Evolutionary conservation across 1,140 invertebrate species (phyloP).

Genomic region (Macrosteles quadrilineatus): DNA sequence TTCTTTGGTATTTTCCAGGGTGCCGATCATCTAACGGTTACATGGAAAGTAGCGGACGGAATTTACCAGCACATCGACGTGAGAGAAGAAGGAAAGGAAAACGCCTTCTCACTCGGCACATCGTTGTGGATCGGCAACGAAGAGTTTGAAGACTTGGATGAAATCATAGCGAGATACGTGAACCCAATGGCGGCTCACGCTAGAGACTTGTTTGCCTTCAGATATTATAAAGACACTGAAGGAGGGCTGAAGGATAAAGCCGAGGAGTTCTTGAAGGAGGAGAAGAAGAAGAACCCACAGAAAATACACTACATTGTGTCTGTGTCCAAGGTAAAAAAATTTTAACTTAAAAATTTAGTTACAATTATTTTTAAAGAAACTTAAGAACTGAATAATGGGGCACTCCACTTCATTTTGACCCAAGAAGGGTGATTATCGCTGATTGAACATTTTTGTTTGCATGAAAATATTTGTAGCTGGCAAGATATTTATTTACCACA

Average conservation of each 20-base stretch:
- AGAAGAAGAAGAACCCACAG: conserved; percentile 80
- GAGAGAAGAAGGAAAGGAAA: conserved; percentile 94
- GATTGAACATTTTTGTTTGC: too few species aligned
- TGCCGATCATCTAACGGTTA: conserved; percentile 93
- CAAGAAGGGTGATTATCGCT: too few species aligned
- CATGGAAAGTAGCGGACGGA: conserved; percentile 96
- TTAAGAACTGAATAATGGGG: too few species aligned
- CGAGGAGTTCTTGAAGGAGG: conserved; percentile 83
- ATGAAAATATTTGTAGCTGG: too few species aligned
- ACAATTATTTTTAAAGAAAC: too few species aligned
- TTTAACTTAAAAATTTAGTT: conserved; percentile 18
- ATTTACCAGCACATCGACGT: conserved; percentile 97
- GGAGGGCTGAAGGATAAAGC: conserved; percentile 79
- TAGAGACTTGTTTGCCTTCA: conserved; percentile 87
- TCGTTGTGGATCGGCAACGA: conserved; percentile 85
- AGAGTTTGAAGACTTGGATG: conserved; percentile 98
- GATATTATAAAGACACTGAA: conserved; percentile 79
- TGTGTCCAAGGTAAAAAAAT: conserved; percentile 63
- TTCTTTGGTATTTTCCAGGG: too few species aligned
- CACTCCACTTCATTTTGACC: too few species aligned
- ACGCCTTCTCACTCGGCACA: conserved; percentile 91
- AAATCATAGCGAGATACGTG: conserved; percentile 96
- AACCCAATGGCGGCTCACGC: conserved; percentile 94
- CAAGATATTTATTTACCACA: too few species aligned
- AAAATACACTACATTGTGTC: conserved; percentile 93